A percentile compares a stretch with the other conserved stretches of the same genome.
These are phyloP conservation scores for Nysson spinosus DNA, from an alignment of 2,888 invertebrate genomes.

Conservation along the genomic window DNA sequence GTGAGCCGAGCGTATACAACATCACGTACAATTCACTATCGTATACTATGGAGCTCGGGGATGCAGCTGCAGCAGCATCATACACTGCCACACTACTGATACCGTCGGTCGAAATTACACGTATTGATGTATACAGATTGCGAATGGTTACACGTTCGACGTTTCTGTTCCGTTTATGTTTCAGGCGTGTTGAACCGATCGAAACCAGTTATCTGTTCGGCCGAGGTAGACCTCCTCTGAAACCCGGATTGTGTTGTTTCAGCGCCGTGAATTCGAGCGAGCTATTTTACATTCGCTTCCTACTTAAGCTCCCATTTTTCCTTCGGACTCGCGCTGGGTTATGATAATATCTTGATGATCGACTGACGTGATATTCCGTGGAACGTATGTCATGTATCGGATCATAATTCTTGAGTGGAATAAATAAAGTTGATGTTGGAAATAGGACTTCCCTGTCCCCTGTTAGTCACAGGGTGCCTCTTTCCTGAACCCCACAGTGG, in stretches of 20 bases:
- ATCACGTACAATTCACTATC: slow-evolving; percentile 60
- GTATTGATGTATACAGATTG: slow-evolving; percentile 71
- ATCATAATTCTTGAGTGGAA: too few species aligned
- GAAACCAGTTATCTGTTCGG: slow-evolving; percentile 61
- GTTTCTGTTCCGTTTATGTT: slow-evolving; percentile 75
- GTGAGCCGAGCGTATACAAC: slow-evolving; percentile 60
- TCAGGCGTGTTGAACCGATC: slow-evolving; percentile 73
- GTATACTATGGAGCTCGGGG: slow-evolving; percentile 41
- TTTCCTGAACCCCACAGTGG: too few species aligned
- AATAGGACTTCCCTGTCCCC: too few species aligned
- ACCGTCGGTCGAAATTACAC: slow-evolving; percentile 72
- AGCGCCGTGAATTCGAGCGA: slow-evolving; percentile 29
- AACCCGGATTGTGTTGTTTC: slow-evolving; percentile 45
- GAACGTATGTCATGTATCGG: too few species aligned
- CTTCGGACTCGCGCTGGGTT: slow-evolving; percentile 18
- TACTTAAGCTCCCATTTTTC: slow-evolving; percentile 13
- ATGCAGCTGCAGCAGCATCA: slow-evolving; percentile 54
- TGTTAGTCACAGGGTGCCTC: too few species aligned
- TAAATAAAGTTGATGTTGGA: too few species aligned
- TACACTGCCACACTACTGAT: slow-evolving; percentile 63
- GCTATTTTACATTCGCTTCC: slow-evolving; percentile 14
- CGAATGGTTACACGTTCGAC: slow-evolving; percentile 60
- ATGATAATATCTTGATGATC: too few species aligned
- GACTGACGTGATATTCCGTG: too few species aligned
- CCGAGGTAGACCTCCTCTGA: slow-evolving; percentile 34